Percentiles rank a stretch among this genome's conserved stretches.
phyloP scores from a whole-genome alignment of 1,140 invertebrate species.

The Maconellicoccus hirsutus region DNA sequence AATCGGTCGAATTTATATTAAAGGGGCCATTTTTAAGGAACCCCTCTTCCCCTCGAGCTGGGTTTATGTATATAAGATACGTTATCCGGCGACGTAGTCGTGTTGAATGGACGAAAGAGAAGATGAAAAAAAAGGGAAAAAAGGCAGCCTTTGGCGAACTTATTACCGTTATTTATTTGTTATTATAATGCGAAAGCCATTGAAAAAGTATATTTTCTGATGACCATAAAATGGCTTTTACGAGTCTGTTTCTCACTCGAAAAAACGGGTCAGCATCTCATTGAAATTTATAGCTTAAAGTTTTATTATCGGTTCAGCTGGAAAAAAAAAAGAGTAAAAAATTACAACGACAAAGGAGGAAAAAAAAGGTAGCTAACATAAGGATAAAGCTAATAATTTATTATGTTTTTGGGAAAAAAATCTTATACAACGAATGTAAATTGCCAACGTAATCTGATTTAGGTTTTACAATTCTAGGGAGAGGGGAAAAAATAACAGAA shows the following conservation, averaged over 20 bases:
- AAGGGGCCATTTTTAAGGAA: no score
- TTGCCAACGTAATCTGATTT: conserved; percentile 8
- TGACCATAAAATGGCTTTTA: conserved; percentile 9
- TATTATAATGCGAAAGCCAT: conserved; percentile 3
- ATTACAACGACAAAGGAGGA: background rate
- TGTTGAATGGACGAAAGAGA: no score
- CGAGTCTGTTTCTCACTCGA: background rate
- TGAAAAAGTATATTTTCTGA: conserved; percentile 9
- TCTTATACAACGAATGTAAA: conserved; percentile 5
- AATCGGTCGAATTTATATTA: no score
- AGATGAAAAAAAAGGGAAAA: background rate
- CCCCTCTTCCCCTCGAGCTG: no score
- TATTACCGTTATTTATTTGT: background rate
- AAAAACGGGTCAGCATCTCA: conserved; percentile 7
- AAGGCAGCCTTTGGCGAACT: background rate
- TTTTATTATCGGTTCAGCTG: background rate
- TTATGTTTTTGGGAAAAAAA: background rate
- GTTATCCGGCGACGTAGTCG: no score
- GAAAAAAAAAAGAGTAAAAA: background rate
- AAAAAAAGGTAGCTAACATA: conserved; percentile 4
- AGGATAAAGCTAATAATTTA: conserved; percentile 9
- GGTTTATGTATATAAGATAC: no score
- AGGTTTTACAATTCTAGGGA: background rate
- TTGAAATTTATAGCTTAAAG: conserved; percentile 6
- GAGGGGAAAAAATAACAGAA: no score